These are phyloP conservation scores for Ommatoiulus sabulosus DNA, from an alignment of 2,888 invertebrate genomes.

Conservation along the genomic window DNA sequence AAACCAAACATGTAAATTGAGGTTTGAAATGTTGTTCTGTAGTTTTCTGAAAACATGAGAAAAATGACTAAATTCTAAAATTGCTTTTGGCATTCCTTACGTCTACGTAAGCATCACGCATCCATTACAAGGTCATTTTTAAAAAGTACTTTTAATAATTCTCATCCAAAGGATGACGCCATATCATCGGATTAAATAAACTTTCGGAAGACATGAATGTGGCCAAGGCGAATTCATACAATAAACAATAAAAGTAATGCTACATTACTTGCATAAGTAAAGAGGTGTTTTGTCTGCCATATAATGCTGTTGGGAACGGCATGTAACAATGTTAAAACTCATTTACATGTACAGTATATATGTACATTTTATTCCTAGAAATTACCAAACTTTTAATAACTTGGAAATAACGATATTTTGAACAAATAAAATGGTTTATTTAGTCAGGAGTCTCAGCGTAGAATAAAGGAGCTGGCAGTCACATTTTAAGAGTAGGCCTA, in stretches of 20 bases:
- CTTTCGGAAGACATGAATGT: background rate
- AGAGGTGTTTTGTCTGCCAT: background rate
- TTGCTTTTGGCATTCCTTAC: background rate
- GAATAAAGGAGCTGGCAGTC: background rate
- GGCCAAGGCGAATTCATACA: constrained; percentile 20
- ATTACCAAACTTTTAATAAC: background rate
- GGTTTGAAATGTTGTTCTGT: background rate
- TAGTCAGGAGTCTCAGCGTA: background rate
- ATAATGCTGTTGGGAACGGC: background rate
- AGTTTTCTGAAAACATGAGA: background rate
- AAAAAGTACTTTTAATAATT: constrained; percentile 14
- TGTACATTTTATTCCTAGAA: background rate
- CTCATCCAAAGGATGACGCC: background rate
- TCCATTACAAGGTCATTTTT: constrained; percentile 34
- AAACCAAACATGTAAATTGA: background rate
- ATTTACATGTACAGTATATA: background rate
- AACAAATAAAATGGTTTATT: background rate
- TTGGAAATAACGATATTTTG: background rate
- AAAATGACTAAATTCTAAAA: constrained; percentile 39
- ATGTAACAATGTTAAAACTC: background rate
- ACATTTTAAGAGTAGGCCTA: background rate
- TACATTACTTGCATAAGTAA: background rate
- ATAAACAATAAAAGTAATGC: background rate
- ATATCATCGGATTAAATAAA: constrained; percentile 1
- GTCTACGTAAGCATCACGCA: constrained; percentile 34